Base-by-base conservation (phyloP, 2,113 vertebrate species). In the Rhinolophus ferrumequinum region DNA sequence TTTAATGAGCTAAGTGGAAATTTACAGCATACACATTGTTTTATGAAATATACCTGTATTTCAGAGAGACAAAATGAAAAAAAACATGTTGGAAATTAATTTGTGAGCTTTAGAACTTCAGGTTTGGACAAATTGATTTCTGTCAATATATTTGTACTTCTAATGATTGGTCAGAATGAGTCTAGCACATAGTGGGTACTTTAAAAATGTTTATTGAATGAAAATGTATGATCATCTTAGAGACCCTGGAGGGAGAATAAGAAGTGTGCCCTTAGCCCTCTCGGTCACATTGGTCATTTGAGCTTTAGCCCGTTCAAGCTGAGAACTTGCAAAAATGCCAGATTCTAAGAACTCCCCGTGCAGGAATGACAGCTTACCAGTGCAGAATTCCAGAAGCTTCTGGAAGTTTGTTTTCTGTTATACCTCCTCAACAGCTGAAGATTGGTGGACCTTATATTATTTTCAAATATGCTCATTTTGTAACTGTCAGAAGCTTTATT, bases 1-100 rank as follows among this genome's bases (percentile, higher is more conserved):
- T 85, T 85, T 64, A 97, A 60, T 93, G 35, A 95, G 52, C 76
- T 82, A 64, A 92, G 69, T 96, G 86, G 91, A 97, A 97, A 82
- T 91, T 96, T 64, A 93, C 60, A 91, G 54, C 72, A 47, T 80
- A 19, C 62, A 66, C 19, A 80, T 60, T 88, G 13, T 60, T 73
- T 93, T 93, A 64, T 88, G 28, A 93, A 94, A 67, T 52, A 76
- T 9, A 79, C 72, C 19, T 88, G 41, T 35, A 88, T 93, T 94
- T 92, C 18, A 84, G 66, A 69, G 70, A 67, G 54, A 44, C 22
- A 52, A 47, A 80, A 89, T 89, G 33, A 26, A 41, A 64, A 81
- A 41, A 58, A n/a, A 69, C 14, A 16, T 64, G 52, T 50, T 58
- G 47, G 81, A 83, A 84, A 80, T 83, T 86, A 52, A 90, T 77